Conservation (phyloP, 2,113 vertebrate genomes). For the Sinocyclocheilus rhinocerous region DNA sequence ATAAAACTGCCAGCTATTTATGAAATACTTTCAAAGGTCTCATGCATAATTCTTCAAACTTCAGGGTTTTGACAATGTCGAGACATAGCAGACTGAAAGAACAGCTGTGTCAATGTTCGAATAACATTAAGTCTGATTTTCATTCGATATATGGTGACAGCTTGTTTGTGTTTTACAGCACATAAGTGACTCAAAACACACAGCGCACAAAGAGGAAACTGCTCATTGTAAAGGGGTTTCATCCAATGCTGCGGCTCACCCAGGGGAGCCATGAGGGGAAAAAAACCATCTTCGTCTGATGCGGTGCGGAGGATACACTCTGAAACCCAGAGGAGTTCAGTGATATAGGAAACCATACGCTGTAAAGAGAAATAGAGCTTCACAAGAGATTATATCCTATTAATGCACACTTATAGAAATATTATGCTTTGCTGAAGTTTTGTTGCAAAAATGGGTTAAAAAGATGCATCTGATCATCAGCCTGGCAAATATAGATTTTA, state of each 20-base stretch:
- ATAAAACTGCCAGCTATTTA: neutral
- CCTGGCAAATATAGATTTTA: neutral
- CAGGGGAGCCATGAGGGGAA: neutral
- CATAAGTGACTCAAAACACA: constrained; percentile 68
- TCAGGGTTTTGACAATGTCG: neutral
- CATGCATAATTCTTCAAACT: neutral
- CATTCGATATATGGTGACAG: neutral
- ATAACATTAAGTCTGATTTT: neutral
- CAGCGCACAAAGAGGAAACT: constrained; percentile 63
- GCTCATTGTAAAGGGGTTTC: no score
- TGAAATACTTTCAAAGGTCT: neutral
- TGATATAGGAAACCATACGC: constrained; percentile 5
- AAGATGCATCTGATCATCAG: neutral
- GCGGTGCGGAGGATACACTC: neutral
- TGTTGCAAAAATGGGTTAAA: neutral
- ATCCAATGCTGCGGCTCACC: no score
- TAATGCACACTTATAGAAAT: neutral
- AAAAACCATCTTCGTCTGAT: constrained; percentile 5
- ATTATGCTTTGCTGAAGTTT: neutral
- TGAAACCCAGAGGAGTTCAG: neutral
- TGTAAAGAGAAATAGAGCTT: constrained; percentile 13
- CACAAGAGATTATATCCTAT: neutral
- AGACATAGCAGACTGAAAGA: neutral
- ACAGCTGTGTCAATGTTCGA: neutral
- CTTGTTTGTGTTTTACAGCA: constrained; percentile 61